phyloP scores from a whole-genome alignment of 2,797 vertebrate genomes.

The Threskiornis aethiopicus region DNA sequence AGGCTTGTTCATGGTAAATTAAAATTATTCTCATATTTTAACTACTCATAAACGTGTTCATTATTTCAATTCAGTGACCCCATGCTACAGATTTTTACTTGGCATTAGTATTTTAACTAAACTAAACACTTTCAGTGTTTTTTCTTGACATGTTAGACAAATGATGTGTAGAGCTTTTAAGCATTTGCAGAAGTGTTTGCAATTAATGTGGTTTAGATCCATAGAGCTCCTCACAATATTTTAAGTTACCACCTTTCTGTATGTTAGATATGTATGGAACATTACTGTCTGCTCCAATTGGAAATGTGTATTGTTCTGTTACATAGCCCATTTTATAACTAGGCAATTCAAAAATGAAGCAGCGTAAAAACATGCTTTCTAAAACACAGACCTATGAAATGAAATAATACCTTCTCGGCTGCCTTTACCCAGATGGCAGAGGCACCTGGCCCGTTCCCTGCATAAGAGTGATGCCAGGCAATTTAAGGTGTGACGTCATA shows the following conservation, averaged over 20 bases:
- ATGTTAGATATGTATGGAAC: not conserved
- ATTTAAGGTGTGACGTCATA: not conserved
- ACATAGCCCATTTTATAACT: not conserved
- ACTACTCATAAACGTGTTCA: not conserved
- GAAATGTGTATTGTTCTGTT: not conserved
- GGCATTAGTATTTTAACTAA: not conserved
- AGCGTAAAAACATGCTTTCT: not conserved
- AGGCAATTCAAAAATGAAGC: not conserved
- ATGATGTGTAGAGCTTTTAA: not conserved
- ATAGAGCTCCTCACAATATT: not conserved
- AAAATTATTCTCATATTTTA: not conserved
- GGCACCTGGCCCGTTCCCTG: not conserved
- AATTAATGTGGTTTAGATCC: not conserved
- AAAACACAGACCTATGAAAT: accelerated
- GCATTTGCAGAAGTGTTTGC: not conserved
- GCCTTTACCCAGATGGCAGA: not conserved
- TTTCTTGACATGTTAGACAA: not conserved
- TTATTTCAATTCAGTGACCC: not conserved
- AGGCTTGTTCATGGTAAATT: not conserved
- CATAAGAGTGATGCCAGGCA: accelerated
- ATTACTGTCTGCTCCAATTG: accelerated
- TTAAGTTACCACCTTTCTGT: not conserved
- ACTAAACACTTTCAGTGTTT: accelerated
- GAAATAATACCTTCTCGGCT: not conserved
- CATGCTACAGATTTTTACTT: not conserved